These are phyloP conservation scores for Cranoglanis bouderius DNA, from an alignment of 2,113 vertebrate species.

Conservation along the genomic window DNA sequence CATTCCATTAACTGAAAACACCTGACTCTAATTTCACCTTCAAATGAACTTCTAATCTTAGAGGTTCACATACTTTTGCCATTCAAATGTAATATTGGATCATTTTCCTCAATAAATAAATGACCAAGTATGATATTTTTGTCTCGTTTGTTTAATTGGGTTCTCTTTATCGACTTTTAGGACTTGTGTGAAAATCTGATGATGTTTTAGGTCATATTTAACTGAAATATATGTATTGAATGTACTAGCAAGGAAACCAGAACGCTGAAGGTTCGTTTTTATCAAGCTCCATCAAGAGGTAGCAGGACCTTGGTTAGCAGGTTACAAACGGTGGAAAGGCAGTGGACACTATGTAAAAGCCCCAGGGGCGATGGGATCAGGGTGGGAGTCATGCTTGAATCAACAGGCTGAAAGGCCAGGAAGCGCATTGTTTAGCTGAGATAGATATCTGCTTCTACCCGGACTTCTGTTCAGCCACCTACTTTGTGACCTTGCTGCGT, in stretches of 20 bases:
- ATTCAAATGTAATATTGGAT: too few relatives aligned
- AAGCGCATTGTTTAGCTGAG: background rate
- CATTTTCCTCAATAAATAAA: too few relatives aligned
- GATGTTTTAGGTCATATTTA: too few relatives aligned
- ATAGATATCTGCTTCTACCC: background rate
- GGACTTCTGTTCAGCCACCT: background rate
- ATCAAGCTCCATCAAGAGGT: background rate
- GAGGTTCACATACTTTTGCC: too few relatives aligned
- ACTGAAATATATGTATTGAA: background rate
- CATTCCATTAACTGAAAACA: too few relatives aligned
- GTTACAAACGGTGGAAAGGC: constrained; percentile 10
- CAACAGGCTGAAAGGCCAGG: constrained; percentile 10
- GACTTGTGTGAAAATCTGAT: too few relatives aligned
- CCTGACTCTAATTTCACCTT: too few relatives aligned
- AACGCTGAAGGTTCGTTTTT: constrained; percentile 58
- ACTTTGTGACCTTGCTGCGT: constrained; percentile 25
- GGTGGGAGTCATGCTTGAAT: background rate
- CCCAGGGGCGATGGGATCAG: background rate
- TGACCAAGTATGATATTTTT: too few relatives aligned
- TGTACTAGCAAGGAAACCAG: constrained; percentile 62
- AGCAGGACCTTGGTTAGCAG: background rate
- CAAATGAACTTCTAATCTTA: too few relatives aligned
- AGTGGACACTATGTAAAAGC: background rate
- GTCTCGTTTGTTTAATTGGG: too few relatives aligned
- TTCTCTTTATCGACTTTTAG: too few relatives aligned